Evolutionary conservation across 2,797 vertebrate genomes (phyloP).

Genomic region (Ptychobarbus kaznakovi): DNA sequence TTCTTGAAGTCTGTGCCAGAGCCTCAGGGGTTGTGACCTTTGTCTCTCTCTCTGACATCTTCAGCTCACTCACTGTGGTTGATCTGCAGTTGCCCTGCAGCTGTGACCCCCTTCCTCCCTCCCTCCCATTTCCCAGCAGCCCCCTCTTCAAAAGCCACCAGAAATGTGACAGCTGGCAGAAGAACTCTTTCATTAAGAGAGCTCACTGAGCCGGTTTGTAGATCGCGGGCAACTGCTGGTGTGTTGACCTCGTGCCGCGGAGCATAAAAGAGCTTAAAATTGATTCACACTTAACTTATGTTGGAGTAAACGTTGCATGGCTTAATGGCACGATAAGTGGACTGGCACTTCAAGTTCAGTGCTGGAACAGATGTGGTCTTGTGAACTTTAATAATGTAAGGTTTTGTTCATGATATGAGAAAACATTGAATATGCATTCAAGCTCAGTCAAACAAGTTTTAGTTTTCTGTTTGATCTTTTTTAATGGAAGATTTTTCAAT

Average conservation of each 20-base stretch:
- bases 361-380: background rate
- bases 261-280: conserved; percentile 57
- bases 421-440: background rate
- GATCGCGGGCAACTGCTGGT: conserved; percentile 42
- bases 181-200: conserved; percentile 58
- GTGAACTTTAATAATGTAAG: conserved; percentile 10
- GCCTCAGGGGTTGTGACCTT: conserved; percentile 70
- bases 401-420: background rate
- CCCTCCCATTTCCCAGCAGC: conserved; percentile 49
- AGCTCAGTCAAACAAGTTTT: background rate
- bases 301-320: conserved; percentile 29
- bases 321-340: conserved; percentile 9
- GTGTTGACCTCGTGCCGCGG: conserved; percentile 64
- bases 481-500: background rate
- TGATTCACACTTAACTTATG: conserved; percentile 46
- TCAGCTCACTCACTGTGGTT: conserved; percentile 72
- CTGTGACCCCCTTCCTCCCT: conserved; percentile 64
- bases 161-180: conserved; percentile 71
- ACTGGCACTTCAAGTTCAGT: background rate
- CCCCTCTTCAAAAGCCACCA: conserved; percentile 63
- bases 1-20: conserved; percentile 74
- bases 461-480: background rate
- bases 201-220: conserved; percentile 52
- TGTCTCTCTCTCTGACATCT: conserved; percentile 64
- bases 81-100: conserved; percentile 78